A percentile compares a stretch with the other conserved stretches of the same genome.
phyloP scores from a whole-genome alignment of 1,140 invertebrate genomes.

The Stenopsyche tienmushanensis region DNA sequence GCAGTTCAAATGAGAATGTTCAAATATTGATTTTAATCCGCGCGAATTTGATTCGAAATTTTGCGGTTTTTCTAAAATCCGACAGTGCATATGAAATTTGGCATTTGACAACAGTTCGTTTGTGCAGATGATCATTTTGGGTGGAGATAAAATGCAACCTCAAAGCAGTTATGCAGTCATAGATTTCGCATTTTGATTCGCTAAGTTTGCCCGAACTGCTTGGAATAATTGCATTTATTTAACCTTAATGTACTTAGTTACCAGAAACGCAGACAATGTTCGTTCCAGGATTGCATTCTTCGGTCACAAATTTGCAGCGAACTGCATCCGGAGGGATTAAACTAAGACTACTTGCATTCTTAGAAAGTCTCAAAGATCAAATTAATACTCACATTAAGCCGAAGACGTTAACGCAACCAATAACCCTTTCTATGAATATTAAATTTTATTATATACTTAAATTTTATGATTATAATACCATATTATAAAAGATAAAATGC shows the following conservation, averaged over 20 bases:
- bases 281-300: slow-evolving; percentile 9
- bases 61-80: too few species aligned
- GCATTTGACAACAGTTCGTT: too few species aligned
- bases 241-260: slow-evolving; percentile 9
- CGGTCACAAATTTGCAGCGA: slow-evolving; percentile 5
- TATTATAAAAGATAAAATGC: neutral
- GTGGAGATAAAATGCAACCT: neutral
- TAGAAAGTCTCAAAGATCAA: too few species aligned
- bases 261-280: neutral
- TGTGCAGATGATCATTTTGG: too few species aligned
- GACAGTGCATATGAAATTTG: too few species aligned
- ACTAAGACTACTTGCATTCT: neutral
- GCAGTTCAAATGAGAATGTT: too few species aligned
- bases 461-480: neutral
- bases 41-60: too few species aligned
- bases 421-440: neutral
- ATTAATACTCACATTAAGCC: neutral
- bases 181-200: neutral
- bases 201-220: neutral
- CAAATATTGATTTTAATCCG: too few species aligned
- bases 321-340: neutral
- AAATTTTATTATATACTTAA: neutral
- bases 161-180: neutral
- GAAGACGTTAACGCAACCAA: slow-evolving; percentile 5
- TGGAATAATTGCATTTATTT: slow-evolving; percentile 14